phyloP scores from a whole-genome alignment of 2,888 invertebrate genomes.

The Ophion ventricosus region DNA sequence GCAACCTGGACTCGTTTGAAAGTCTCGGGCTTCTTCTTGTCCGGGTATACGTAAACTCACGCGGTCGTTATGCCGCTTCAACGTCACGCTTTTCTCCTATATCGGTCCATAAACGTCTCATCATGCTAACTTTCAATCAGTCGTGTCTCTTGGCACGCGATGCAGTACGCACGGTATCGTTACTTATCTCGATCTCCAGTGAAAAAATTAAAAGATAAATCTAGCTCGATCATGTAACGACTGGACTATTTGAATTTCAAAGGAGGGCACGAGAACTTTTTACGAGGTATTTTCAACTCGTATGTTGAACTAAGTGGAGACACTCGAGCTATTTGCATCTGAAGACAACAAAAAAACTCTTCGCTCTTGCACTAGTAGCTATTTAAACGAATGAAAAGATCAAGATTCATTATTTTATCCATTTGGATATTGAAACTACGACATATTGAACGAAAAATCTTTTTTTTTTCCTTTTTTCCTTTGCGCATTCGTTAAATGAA shows the following conservation, averaged over 20 bases:
- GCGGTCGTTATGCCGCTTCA: slow-evolving; percentile 37
- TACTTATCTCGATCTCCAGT: slow-evolving; percentile 21
- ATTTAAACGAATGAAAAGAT: neutral
- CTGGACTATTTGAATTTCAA: neutral
- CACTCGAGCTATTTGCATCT: neutral
- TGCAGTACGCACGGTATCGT: neutral
- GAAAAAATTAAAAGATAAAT: neutral
- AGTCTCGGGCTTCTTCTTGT: slow-evolving; percentile 44
- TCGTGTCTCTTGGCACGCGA: slow-evolving; percentile 22
- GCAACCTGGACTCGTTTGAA: slow-evolving; percentile 57
- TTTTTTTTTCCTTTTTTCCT: neutral
- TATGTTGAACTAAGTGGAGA: neutral
- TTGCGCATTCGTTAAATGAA: neutral
- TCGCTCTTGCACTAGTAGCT: too few species aligned
- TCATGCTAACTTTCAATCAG: slow-evolving; percentile 54
- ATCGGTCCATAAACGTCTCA: slow-evolving; percentile 47
- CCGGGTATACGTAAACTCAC: slow-evolving; percentile 43
- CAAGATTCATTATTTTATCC: neutral
- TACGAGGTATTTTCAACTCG: neutral
- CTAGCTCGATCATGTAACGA: neutral
- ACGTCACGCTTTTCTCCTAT: slow-evolving; percentile 17
- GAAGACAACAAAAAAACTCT: neutral
- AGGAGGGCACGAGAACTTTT: neutral
- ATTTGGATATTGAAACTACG: neutral
- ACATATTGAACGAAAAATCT: neutral